Conservation (phyloP, 2,797 vertebrate species). For the Rhabdomys pumilio region DNA sequence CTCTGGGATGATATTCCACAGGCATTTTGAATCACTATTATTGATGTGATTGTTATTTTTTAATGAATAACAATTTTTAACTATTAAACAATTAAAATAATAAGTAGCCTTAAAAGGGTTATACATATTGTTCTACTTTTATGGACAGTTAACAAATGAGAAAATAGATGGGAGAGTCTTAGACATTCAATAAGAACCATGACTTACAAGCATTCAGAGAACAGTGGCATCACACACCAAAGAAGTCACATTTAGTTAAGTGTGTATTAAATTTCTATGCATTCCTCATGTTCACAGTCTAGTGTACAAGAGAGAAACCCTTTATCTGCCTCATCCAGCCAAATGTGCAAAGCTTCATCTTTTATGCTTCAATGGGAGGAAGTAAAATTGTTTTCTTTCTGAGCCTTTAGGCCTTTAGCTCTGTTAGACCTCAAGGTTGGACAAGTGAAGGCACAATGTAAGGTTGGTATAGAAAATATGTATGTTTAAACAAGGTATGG, state of each 20-base stretch:
- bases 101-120: slow-evolving; percentile 9
- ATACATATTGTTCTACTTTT: not conserved
- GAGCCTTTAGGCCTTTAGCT: not conserved
- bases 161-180: not conserved
- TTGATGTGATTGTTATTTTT: not conserved
- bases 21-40: not conserved
- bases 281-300: not conserved
- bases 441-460: not conserved
- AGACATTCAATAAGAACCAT: not conserved
- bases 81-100: not conserved
- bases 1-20: slow-evolving; percentile 23
- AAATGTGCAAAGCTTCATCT: not conserved
- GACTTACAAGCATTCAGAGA: slow-evolving; percentile 28
- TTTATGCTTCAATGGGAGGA: not conserved
- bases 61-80: not conserved
- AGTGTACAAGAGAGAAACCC: not conserved
- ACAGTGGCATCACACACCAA: not conserved
- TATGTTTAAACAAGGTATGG: not conserved
- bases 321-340: not conserved
- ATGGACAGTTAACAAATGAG: not conserved
- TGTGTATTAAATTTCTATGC: not conserved
- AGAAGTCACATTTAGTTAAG: not conserved
- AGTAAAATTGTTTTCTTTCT: slow-evolving; percentile 50
- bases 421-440: not conserved
- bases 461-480: not conserved